Evolutionary conservation across 1,140 invertebrate genomes (phyloP).

Genomic region (Dolichoris vasculosae): DNA sequence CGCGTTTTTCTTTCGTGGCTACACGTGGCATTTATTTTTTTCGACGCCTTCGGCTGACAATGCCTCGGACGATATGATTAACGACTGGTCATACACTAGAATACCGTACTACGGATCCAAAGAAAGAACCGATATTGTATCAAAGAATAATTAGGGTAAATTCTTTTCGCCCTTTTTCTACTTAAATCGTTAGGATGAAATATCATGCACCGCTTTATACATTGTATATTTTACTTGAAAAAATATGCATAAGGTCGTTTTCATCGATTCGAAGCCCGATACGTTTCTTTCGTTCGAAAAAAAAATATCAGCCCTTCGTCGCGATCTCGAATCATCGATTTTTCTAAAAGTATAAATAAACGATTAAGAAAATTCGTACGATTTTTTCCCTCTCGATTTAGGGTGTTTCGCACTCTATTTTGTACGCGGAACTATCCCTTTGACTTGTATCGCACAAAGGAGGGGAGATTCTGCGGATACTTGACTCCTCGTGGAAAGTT

Average conservation of each 20-base stretch:
- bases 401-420: neutral
- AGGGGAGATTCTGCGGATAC: slow-evolving; percentile 42
- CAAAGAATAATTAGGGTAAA: slow-evolving; percentile 1
- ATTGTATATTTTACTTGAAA: neutral
- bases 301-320: neutral
- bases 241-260: neutral
- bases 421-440: neutral
- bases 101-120: neutral
- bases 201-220: neutral
- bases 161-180: slow-evolving; percentile 16
- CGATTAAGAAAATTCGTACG: neutral
- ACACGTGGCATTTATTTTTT: slow-evolving; percentile 24
- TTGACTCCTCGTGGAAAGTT: slow-evolving; percentile 48
- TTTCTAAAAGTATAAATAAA: neutral
- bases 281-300: neutral
- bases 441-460: neutral
- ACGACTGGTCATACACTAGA: slow-evolving; percentile 12
- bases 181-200: neutral
- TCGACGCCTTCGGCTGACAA: neutral
- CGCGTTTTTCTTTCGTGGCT: neutral
- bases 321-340: neutral
- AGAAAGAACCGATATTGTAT: slow-evolving; percentile 6
- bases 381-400: neutral
- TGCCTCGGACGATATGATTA: slow-evolving; percentile 17
- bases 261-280: neutral